Conservation (phyloP, 2,888 invertebrate genomes). For the Ennomos fuscantarius region DNA sequence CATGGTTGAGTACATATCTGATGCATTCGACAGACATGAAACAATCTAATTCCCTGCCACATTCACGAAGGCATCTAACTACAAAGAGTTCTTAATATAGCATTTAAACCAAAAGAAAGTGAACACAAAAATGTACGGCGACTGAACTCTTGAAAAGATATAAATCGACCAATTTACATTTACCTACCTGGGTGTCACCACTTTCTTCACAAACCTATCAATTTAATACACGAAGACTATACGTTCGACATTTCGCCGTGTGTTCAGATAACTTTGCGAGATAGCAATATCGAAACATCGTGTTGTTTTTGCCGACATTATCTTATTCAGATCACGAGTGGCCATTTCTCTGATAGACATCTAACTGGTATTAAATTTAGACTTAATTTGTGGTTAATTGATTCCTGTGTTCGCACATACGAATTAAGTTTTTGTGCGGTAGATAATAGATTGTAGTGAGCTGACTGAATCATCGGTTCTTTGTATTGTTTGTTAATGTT, state of each 20-base stretch:
- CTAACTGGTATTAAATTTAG: slow-evolving; percentile 37
- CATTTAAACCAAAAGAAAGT: slow-evolving; percentile 73
- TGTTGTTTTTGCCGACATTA: slow-evolving; percentile 42
- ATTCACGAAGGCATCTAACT: slow-evolving; percentile 34
- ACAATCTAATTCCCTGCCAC: slow-evolving; percentile 22
- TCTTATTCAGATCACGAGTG: slow-evolving; percentile 37
- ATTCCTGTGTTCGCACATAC: slow-evolving; percentile 36
- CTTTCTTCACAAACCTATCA: slow-evolving; percentile 19
- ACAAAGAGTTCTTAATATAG: slow-evolving; percentile 52
- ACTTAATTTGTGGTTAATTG: slow-evolving; percentile 40
- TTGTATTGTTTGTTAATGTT: slow-evolving; percentile 15
- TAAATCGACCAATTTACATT: slow-evolving; percentile 8
- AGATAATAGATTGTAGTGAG: slow-evolving; percentile 25
- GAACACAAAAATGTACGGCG: slow-evolving; percentile 38
- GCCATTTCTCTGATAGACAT: slow-evolving; percentile 36
- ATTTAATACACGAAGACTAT: slow-evolving; percentile 1
- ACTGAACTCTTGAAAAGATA: slow-evolving; percentile 14
- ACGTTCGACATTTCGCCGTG: slow-evolving; percentile 24
- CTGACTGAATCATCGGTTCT: slow-evolving; percentile 28
- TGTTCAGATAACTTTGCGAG: slow-evolving; percentile 20
- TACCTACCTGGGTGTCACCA: slow-evolving; percentile 23
- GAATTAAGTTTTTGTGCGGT: slow-evolving; percentile 37
- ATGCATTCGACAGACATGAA: slow-evolving; percentile 13
- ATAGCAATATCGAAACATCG: slow-evolving; percentile 21
- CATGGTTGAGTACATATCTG: not conserved